Evolutionary conservation across 2,113 vertebrate genomes (phyloP).

Genomic region (Isurus oxyrinchus): DNA sequence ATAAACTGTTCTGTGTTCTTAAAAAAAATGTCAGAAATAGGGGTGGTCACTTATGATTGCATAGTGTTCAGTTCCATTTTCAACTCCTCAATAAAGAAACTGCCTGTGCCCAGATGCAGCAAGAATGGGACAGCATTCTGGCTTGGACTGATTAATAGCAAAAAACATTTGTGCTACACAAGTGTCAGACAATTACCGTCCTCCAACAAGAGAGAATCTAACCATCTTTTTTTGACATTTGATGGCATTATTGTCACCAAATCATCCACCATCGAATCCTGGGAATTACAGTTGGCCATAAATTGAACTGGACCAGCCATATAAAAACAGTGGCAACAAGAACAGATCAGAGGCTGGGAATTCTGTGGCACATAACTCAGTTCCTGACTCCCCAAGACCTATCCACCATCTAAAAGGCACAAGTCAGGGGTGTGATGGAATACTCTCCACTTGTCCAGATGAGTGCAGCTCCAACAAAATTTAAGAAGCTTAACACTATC

Average conservation of each 20-base stretch:
- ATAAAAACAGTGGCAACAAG: background rate
- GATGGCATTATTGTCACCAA: background rate
- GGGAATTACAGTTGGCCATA: background rate
- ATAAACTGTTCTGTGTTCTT: too few relatives aligned
- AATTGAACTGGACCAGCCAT: background rate
- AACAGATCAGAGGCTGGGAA: background rate
- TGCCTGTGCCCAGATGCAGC: background rate
- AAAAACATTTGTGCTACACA: too few relatives aligned
- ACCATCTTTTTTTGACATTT: background rate
- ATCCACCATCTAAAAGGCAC: background rate
- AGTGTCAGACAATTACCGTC: background rate
- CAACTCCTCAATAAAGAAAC: background rate
- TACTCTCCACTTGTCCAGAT: background rate
- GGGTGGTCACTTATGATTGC: background rate
- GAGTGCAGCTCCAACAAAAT: too few relatives aligned
- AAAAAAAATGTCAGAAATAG: background rate
- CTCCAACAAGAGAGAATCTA: background rate
- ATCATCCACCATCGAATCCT: background rate
- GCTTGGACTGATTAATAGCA: too few relatives aligned
- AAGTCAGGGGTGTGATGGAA: background rate
- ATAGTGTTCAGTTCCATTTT: background rate
- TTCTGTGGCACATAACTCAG: background rate
- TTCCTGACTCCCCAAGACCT: background rate
- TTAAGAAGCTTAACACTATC: too few relatives aligned
- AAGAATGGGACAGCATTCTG: background rate